Percentiles rank a stretch among this genome's conserved stretches.
Evolutionary conservation across 2,888 invertebrate species (phyloP).

Genomic region (Euphydryas editha): DNA sequence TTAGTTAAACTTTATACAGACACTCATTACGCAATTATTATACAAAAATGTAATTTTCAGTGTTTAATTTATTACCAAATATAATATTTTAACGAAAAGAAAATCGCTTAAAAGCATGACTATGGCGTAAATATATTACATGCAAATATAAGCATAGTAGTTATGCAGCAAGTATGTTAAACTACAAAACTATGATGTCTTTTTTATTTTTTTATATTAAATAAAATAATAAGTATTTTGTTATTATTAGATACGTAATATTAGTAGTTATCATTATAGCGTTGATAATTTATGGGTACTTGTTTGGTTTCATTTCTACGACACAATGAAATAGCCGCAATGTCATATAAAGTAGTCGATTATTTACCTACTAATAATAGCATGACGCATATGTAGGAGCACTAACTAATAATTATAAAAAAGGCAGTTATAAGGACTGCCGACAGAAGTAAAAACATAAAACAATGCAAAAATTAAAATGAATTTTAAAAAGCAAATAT

Average conservation of each 20-base stretch:
- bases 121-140: background rate
- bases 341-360: slow-evolving; percentile 9
- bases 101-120: background rate
- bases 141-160: background rate
- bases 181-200: too few relatives aligned
- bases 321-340: background rate
- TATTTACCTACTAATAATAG: slow-evolving; percentile 1
- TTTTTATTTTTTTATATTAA: too few relatives aligned
- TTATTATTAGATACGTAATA: background rate
- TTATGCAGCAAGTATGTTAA: too few relatives aligned
- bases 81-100: background rate
- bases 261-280: too few relatives aligned
- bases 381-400: slow-evolving; percentile 5
- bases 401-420: background rate
- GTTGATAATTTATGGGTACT: background rate
- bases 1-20: too few relatives aligned
- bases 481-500: too few relatives aligned
- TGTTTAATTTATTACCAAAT: too few relatives aligned
- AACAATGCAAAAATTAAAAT: too few relatives aligned
- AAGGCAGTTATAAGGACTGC: background rate
- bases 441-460: too few relatives aligned
- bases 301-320: slow-evolving; percentile 6
- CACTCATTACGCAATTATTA: too few relatives aligned
- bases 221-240: background rate
- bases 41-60: too few relatives aligned